Percentiles rank a stretch among this genome's conserved stretches.
These are phyloP conservation scores for Pempheris klunzingeri DNA, from an alignment of 2,797 vertebrate species.

Conservation along the genomic window DNA sequence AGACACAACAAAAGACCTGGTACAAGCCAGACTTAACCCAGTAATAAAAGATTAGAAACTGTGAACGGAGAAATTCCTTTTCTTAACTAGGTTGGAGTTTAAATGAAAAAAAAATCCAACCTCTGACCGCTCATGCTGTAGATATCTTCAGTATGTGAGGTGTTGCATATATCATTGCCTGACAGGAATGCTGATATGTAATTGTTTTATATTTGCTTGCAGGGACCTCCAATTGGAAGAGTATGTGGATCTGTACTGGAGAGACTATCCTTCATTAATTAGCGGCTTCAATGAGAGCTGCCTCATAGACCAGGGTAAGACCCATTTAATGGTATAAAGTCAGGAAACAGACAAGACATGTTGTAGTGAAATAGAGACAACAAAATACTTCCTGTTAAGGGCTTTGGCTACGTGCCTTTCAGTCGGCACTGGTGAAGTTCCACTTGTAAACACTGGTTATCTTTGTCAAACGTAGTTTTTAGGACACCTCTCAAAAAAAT, in stretches of 20 bases:
- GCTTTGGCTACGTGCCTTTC: no score
- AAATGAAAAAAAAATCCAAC: neutral
- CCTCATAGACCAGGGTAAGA: slow-evolving; percentile 91
- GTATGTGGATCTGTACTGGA: slow-evolving; percentile 96
- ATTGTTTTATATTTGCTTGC: slow-evolving; percentile 52
- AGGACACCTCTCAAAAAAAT: neutral
- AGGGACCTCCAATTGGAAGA: slow-evolving; percentile 94
- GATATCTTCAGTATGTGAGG: neutral
- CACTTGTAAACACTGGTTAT: neutral
- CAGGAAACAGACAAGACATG: slow-evolving; percentile 57
- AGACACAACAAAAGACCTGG: neutral
- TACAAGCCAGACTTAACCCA: neutral
- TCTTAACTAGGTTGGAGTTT: neutral
- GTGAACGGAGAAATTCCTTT: neutral
- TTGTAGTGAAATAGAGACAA: slow-evolving; percentile 1
- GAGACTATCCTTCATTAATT: slow-evolving; percentile 94
- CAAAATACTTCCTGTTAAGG: neutral
- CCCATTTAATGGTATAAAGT: slow-evolving; percentile 37
- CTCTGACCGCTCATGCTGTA: neutral
- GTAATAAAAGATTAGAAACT: neutral
- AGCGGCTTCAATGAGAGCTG: slow-evolving; percentile 89
- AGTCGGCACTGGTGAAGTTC: neutral
- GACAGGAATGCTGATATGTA: neutral
- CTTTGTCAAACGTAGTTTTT: neutral
- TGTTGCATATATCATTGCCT: neutral